Evolutionary conservation across 2,113 vertebrate genomes (phyloP), one percentile per base, ranked within the genome.

Genomic region (Tinamus guttatus): DNA sequence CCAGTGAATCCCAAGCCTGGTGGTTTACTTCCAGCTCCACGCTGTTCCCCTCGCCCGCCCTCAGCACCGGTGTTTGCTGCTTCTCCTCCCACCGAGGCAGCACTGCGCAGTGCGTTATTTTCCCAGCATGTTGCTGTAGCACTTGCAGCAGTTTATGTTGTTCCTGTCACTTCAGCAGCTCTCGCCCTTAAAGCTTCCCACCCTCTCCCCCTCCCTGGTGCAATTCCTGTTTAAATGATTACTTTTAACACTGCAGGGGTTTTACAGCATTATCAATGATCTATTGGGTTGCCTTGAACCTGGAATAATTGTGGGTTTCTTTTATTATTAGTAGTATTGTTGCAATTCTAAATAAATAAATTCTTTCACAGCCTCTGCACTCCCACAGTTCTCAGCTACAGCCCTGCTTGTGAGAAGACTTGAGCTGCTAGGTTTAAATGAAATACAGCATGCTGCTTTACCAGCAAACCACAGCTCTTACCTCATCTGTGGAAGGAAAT

Each of bases 181-280:
- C 84, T 83, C 24, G 3, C 70, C 62, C 73, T 22, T 2, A 30
- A 30, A 83, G 86, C 64, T n/a, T 90, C 78, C 80, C 20, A 0
- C 75, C 62, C 68, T 81, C 71, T 34, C 41, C 56, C 67, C 60
- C 69, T 12, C 59, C 0, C 41, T 68, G 19, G 25, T 24, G 19
- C 89, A 86, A 51, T 18, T 74, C 60, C 69, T 81, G 47, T 78
- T 83, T 67, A 94, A 95, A 93, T 78, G 9, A 94, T 88, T 87
- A 73, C 52, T 82, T 82, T 78, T 41, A 82, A 83, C 68, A 51
- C 17, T 6, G 52, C 0, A 1, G 43, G 45, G 36, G 74, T 78
- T 90, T 94, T 94, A 90, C 51, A 91, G 81, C 68, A 71, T 88
- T 89, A 85, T 60, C 10, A 12, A 76, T 75, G 64, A 94, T 21